Conservation (phyloP, 2,888 invertebrate species). For the Lycaena phlaeas region DNA sequence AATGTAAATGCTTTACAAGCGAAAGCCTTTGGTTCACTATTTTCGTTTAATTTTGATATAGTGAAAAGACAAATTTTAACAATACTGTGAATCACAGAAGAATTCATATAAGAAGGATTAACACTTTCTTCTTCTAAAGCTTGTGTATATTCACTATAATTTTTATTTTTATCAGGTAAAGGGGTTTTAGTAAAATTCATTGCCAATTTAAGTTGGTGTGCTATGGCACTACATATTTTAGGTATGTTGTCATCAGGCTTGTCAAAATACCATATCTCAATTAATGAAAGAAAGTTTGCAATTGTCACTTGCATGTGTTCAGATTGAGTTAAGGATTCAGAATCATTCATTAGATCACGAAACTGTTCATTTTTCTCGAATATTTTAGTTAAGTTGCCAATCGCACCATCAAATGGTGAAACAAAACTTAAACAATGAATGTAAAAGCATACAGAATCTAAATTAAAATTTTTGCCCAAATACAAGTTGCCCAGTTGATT, state of each 20-base stretch:
- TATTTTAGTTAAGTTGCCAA: constrained; percentile 85
- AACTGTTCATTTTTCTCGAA: constrained; percentile 79
- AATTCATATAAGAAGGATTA: constrained; percentile 73
- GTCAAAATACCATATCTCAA: constrained; percentile 76
- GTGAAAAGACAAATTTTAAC: constrained; percentile 87
- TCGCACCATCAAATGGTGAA: constrained; percentile 90
- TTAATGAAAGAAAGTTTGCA: constrained; percentile 69
- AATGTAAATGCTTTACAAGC: constrained; percentile 88
- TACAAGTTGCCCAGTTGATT: constrained; percentile 94
- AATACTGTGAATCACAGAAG: constrained; percentile 86
- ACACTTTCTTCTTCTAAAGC: constrained; percentile 61
- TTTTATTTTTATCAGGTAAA: constrained; percentile 66
- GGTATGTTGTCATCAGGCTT: constrained; percentile 78
- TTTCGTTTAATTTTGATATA: constrained; percentile 81
- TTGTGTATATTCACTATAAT: constrained; percentile 62
- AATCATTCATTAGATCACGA: constrained; percentile 65
- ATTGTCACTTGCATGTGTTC: constrained; percentile 65
- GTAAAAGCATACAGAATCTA: constrained; percentile 93
- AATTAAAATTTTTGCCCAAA: constrained; percentile 83
- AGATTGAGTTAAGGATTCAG: constrained; percentile 50
- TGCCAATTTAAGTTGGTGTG: constrained; percentile 82
- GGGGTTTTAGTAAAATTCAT: constrained; percentile 69
- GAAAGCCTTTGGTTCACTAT: constrained; percentile 84
- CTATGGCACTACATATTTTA: constrained; percentile 77
- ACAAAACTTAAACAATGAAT: constrained; percentile 86